Base-by-base conservation (phyloP, 2,113 vertebrate genomes). In the Anas platyrhynchos region DNA sequence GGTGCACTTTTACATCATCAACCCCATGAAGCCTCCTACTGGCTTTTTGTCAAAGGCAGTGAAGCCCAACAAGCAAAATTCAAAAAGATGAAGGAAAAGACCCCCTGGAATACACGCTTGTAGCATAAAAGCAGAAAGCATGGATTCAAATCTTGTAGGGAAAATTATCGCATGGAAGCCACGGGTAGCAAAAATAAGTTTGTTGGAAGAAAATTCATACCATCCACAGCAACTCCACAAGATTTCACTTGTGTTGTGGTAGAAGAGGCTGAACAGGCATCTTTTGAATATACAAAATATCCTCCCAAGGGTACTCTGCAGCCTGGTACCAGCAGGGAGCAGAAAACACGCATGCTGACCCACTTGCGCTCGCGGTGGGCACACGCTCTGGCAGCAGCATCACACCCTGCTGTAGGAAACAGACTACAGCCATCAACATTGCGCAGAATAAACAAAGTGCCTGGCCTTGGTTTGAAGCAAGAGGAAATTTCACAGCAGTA, bases 401-500 rank as follows among this genome's bases (percentile, higher is more conserved):
- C 56, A 4, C n/a, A 4, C 22, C 80, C 80, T 4, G 76, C 80
- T 3, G 62, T 27, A 61, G 56, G 71, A 27, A 31, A 4, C 67
- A 27, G 27, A 16, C 15, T 38, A 10, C 27, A 11, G 68, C 48
- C 63, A 32, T 9, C 13, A 2, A 3, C 16, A 56, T 5, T 0
- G 6, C 46, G 14, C 65, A 11, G 78, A 18, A 62, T 2, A 13
- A 73, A 31, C 74, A 38, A 48, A 78, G 43, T 4, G 16, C 2
- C 43, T 44, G 83, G 89, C 43, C 61, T 7, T 36, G 5, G 56
- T 3, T 25, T 10, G 83, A 58, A 76, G 67, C 43, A 9, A 61
- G 59, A 80, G 92, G 83, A 68, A 36, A 31, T n/a, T 8, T 88
- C 86, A 22, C 94, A 86, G 83, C 76, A 58, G 95, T 61, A 34